phyloP scores from a whole-genome alignment of 2,797 vertebrate genomes.

The Huso huso region DNA sequence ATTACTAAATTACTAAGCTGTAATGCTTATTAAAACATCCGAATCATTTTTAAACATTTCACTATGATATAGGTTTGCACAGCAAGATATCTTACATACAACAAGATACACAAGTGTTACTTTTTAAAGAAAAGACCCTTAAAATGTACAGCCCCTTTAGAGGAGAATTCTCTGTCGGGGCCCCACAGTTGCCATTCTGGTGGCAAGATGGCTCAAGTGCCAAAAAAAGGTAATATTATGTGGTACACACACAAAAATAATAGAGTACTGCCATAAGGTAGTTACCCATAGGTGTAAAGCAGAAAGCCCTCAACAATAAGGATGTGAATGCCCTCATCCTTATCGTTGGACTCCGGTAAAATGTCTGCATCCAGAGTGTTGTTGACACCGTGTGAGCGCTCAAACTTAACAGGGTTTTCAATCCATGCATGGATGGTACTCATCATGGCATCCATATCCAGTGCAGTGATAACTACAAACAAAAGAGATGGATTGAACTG shows the following conservation, averaged over 20 bases:
- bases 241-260: too few relatives aligned
- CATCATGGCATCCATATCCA: slow-evolving; percentile 93
- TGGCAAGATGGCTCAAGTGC: too few relatives aligned
- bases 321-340: slow-evolving; percentile 65
- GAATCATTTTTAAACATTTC: too few relatives aligned
- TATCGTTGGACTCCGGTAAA: slow-evolving; percentile 40
- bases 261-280: background rate
- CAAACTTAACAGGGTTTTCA: slow-evolving; percentile 84
- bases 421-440: slow-evolving; percentile 78
- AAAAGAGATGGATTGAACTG: background rate
- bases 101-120: too few relatives aligned
- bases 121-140: too few relatives aligned
- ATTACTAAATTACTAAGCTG: too few relatives aligned
- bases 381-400: slow-evolving; percentile 83
- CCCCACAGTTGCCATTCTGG: background rate
- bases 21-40: too few relatives aligned
- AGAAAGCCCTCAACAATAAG: slow-evolving; percentile 87
- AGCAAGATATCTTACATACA: too few relatives aligned
- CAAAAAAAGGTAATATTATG: too few relatives aligned
- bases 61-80: too few relatives aligned
- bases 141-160: too few relatives aligned
- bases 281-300: slow-evolving; percentile 78
- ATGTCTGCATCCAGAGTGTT: slow-evolving; percentile 65
- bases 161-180: too few relatives aligned
- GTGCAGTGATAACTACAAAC: slow-evolving; percentile 66